These are phyloP conservation scores for Argynnis bischoffii DNA, from an alignment of 2,888 invertebrate species.

Conservation along the genomic window DNA sequence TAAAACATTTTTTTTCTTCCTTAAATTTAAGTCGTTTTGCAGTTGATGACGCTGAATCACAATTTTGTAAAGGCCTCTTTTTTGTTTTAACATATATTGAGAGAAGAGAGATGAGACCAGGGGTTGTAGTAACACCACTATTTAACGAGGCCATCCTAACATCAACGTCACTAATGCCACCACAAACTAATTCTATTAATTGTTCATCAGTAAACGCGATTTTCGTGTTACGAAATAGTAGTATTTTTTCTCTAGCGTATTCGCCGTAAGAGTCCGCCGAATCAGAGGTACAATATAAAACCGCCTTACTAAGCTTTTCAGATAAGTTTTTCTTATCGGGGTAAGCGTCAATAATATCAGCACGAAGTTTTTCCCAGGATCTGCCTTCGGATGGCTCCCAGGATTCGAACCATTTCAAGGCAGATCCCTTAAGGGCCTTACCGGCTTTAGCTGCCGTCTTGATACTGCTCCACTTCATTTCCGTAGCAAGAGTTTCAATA, in stretches of 20 bases:
- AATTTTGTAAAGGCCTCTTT: constrained; percentile 26
- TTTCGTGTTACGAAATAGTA: constrained; percentile 35
- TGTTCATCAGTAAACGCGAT: constrained; percentile 36
- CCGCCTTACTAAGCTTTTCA: constrained; percentile 35
- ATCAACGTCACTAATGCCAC: constrained; percentile 38
- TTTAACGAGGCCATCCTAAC: constrained; percentile 43
- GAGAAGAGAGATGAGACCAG: constrained; percentile 42
- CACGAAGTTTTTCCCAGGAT: constrained; percentile 38
- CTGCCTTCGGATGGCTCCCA: constrained; percentile 27
- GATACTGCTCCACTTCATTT: constrained; percentile 37
- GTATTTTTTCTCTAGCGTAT: constrained; percentile 41
- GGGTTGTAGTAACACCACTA: constrained; percentile 36
- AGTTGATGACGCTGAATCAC: neutral
- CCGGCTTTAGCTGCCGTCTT: constrained; percentile 39
- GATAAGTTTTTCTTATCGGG: constrained; percentile 40
- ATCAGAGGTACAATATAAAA: constrained; percentile 35
- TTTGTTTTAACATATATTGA: constrained; percentile 39
- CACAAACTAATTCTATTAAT: constrained; percentile 40
- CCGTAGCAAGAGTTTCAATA: neutral
- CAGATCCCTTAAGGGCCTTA: constrained; percentile 43
- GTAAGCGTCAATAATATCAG: constrained; percentile 25
- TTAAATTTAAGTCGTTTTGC: neutral
- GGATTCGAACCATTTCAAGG: constrained; percentile 39
- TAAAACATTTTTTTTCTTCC: constrained; percentile 25
- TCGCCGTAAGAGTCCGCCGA: constrained; percentile 38